These are phyloP conservation scores for Platycheirus albimanus DNA, from an alignment of 2,888 invertebrate genomes.

Conservation along the genomic window DNA sequence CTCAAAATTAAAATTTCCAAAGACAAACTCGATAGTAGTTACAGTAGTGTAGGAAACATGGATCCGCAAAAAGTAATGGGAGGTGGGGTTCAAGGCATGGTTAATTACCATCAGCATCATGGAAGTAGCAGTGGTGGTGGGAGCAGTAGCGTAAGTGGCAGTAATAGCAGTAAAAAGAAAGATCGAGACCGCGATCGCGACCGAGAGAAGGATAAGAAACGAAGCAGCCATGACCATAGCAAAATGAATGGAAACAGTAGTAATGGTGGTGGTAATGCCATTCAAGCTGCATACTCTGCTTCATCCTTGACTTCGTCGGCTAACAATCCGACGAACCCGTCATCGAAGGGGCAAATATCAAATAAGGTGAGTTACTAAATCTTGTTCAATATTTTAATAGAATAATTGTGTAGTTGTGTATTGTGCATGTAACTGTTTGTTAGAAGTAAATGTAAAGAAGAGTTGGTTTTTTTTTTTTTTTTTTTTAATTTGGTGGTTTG, in stretches of 20 bases:
- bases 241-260: conserved; percentile 78
- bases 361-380: conserved; percentile 77
- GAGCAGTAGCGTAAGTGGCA: conserved; percentile 35
- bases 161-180: conserved; percentile 79
- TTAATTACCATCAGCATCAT: conserved; percentile 56
- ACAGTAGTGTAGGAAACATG: conserved; percentile 75
- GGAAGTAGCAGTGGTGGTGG: conserved; percentile 53
- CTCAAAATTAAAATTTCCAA: conserved; percentile 92
- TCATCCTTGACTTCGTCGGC: conserved; percentile 56
- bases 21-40: conserved; percentile 86
- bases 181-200: conserved; percentile 81
- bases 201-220: conserved; percentile 79
- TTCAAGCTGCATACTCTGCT: conserved; percentile 45
- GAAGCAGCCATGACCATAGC: conserved; percentile 78
- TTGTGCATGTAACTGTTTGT: conserved; percentile 24
- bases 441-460: background rate
- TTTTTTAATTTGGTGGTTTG: no score
- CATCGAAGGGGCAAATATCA: conserved; percentile 76
- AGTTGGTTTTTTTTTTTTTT: no score
- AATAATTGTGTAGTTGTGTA: background rate
- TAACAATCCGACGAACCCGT: conserved; percentile 51
- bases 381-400: background rate
- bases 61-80: conserved; percentile 32
- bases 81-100: conserved; percentile 4
- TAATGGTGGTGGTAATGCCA: conserved; percentile 48